A percentile compares a stretch with the other conserved stretches of the same genome.
These are phyloP conservation scores for Diadophis punctatus DNA, from an alignment of 2,113 vertebrate genomes.

Conservation along the genomic window DNA sequence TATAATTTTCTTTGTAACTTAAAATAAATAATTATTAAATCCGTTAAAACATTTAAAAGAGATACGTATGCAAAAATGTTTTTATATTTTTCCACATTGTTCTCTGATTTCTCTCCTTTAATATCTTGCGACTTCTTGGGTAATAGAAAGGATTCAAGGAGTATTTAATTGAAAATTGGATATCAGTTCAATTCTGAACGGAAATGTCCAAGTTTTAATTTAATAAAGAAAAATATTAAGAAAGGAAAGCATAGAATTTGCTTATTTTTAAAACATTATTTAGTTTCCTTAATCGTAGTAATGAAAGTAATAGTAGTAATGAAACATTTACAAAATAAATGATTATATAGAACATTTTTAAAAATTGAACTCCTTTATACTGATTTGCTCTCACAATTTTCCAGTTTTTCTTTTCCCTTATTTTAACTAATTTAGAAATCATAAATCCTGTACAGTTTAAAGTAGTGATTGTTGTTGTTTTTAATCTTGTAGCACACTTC, in stretches of 20 bases:
- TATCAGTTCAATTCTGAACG: background rate
- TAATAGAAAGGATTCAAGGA: background rate
- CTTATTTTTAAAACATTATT: background rate
- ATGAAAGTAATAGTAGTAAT: background rate
- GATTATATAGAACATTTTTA: background rate
- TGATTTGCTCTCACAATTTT: background rate
- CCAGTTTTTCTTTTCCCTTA: background rate
- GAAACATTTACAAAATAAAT: background rate
- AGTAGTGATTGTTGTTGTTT: background rate
- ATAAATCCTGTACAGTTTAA: slow-evolving; percentile 10
- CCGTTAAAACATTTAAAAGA: background rate
- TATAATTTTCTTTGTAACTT: background rate
- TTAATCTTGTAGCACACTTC: slow-evolving; percentile 80
- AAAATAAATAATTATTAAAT: background rate
- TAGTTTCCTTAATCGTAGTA: background rate
- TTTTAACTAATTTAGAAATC: background rate
- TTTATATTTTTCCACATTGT: background rate
- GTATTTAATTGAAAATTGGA: background rate
- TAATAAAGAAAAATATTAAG: background rate
- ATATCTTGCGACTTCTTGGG: background rate
- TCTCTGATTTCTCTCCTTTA: background rate
- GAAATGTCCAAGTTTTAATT: rapidly evolving
- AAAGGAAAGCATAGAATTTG: background rate
- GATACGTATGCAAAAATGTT: background rate
- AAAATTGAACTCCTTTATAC: background rate